Percentiles rank a stretch among this genome's conserved stretches.
Conservation (phyloP, 2,888 invertebrate genomes). For the Autographa gamma region DNA sequence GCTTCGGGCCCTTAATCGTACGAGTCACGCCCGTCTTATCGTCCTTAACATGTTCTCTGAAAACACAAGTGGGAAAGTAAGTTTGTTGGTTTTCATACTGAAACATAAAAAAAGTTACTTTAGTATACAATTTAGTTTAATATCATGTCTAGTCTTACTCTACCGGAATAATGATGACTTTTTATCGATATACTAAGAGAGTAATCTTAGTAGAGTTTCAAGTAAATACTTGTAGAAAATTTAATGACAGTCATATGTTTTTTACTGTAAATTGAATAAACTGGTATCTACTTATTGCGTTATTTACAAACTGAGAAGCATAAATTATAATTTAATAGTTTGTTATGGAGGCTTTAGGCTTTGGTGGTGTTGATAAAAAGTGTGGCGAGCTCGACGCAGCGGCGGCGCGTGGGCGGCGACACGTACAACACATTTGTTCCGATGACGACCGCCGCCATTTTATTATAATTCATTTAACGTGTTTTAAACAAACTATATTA, state of each 20-base stretch:
- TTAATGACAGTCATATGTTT: neutral
- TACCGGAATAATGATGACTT: no score
- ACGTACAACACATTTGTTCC: slow-evolving; percentile 84
- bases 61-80: neutral
- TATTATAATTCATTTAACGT: slow-evolving; percentile 87
- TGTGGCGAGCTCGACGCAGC: slow-evolving; percentile 56
- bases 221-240: no score
- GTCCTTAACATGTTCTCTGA: slow-evolving; percentile 22
- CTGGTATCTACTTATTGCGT: neutral
- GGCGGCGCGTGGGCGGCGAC: slow-evolving; percentile 77
- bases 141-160: no score
- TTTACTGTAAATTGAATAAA: slow-evolving; percentile 12
- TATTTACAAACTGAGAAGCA: slow-evolving; percentile 12
- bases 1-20: slow-evolving; percentile 62
- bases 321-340: slow-evolving; percentile 43
- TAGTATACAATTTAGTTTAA: no score
- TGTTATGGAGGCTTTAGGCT: slow-evolving; percentile 30
- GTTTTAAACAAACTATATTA: slow-evolving; percentile 72
- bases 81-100: neutral
- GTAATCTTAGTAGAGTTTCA: no score
- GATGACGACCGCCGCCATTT: slow-evolving; percentile 79
- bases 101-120: neutral
- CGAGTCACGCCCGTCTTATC: slow-evolving; percentile 37
- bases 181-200: no score
- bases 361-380: slow-evolving; percentile 51